These are phyloP conservation scores for Fulmarus glacialis DNA, from an alignment of 2,113 vertebrate genomes.

Conservation along the genomic window DNA sequence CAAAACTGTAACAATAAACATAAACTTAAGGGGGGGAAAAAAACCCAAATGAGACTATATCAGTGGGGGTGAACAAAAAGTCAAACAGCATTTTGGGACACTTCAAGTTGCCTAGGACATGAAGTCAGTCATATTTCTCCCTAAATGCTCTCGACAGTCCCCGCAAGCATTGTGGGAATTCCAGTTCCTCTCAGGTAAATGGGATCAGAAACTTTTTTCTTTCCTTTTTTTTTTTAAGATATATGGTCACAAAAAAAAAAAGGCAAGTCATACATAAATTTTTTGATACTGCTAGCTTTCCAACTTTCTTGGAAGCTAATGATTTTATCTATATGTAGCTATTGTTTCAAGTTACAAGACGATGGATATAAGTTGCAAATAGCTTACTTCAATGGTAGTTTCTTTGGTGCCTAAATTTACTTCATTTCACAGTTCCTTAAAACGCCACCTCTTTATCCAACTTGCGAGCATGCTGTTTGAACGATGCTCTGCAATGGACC, in stretches of 20 bases:
- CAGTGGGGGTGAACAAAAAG: background rate
- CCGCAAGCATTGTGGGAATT: background rate
- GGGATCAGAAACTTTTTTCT: background rate
- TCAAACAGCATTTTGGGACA: background rate
- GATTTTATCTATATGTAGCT: background rate
- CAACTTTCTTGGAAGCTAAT: background rate
- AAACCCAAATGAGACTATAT: accelerated
- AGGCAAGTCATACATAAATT: accelerated
- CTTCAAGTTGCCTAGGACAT: background rate
- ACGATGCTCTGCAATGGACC: background rate
- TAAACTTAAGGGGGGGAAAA: accelerated
- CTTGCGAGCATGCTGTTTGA: background rate
- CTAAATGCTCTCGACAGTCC: background rate
- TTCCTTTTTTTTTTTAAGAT: background rate
- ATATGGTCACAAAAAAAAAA: background rate
- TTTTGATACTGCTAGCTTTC: background rate
- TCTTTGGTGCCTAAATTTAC: background rate
- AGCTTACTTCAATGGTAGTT: background rate
- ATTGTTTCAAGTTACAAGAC: background rate
- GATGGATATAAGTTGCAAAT: background rate
- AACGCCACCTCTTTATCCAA: background rate
- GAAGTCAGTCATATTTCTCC: background rate
- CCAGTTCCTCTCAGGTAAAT: background rate
- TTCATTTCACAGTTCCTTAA: background rate
- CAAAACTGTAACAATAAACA: background rate